Evolutionary conservation across 2,113 vertebrate genomes (phyloP).

Genomic region (Chaenogobius annularis): DNA sequence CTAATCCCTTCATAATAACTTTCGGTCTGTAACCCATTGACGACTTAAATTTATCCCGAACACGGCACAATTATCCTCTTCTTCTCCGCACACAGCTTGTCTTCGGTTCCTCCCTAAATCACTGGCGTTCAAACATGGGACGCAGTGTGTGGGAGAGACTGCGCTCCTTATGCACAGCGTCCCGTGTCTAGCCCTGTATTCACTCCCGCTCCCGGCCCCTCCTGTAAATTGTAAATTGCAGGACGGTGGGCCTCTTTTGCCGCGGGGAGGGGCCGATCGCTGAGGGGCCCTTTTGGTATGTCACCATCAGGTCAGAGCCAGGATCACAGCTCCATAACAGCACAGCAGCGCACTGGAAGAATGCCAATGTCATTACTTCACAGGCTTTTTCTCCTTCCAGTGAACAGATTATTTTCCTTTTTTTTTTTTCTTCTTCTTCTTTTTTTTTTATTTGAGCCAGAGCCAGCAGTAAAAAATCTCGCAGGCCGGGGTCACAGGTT

Average conservation of each 20-base stretch:
- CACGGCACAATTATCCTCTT: slow-evolving; percentile 48
- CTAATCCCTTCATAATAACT: not conserved
- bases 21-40: not conserved
- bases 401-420: slow-evolving; percentile 14
- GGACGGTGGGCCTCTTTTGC: slow-evolving; percentile 40
- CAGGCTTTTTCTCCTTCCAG: slow-evolving; percentile 15
- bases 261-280: slow-evolving; percentile 52
- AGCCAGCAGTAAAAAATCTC: slow-evolving; percentile 18
- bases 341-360: slow-evolving; percentile 31
- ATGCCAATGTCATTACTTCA: slow-evolving; percentile 43
- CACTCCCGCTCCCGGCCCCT: slow-evolving; percentile 30
- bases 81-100: slow-evolving; percentile 29
- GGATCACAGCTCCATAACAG: slow-evolving; percentile 50
- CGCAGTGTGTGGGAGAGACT: slow-evolving; percentile 28
- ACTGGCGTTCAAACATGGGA: slow-evolving; percentile 10
- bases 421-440: slow-evolving; percentile 23
- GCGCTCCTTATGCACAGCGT: slow-evolving; percentile 38
- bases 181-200: slow-evolving; percentile 48
- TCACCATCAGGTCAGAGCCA: slow-evolving; percentile 67
- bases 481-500: slow-evolving; percentile 2
- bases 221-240: slow-evolving; percentile 47
- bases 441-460: slow-evolving; percentile 19
- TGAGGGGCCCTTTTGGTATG: slow-evolving; percentile 62
- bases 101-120: slow-evolving; percentile 30
- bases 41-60: not conserved